Percentiles rank a stretch among this genome's conserved stretches.
phyloP scores from a whole-genome alignment of 1,140 invertebrate genomes.

The Spodoptera frugiperda region DNA sequence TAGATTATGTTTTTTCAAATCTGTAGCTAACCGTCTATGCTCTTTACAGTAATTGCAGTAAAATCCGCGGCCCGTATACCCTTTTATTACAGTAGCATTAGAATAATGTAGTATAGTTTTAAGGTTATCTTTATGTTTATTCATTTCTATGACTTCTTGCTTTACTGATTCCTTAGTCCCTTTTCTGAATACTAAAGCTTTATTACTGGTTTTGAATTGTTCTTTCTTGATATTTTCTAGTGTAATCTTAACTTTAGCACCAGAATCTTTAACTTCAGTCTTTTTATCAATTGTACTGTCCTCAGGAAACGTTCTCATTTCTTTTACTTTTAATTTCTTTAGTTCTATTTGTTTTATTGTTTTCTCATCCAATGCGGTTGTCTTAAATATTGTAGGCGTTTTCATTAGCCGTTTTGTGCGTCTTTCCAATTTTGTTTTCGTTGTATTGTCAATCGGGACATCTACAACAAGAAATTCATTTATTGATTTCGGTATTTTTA shows the following conservation, averaged over 20 bases:
- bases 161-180: not conserved
- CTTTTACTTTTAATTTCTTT: constrained; percentile 34
- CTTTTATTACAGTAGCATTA: constrained; percentile 53
- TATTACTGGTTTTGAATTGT: not conserved
- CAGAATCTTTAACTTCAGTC: not conserved
- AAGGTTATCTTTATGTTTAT: constrained; percentile 53
- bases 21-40: constrained; percentile 35
- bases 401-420: not conserved
- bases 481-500: constrained; percentile 17
- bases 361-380: not conserved
- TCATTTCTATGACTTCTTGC: constrained; percentile 38
- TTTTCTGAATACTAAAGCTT: constrained; percentile 10
- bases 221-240: constrained; percentile 4
- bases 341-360: not conserved
- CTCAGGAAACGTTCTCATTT: not conserved
- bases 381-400: constrained; percentile 9
- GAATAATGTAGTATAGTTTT: constrained; percentile 46
- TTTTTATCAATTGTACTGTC: too few species aligned
- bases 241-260: not conserved
- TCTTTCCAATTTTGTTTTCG: constrained; percentile 14
- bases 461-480: constrained; percentile 43
- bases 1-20: constrained; percentile 54
- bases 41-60: constrained; percentile 52
- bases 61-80: constrained; percentile 43
- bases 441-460: constrained; percentile 39